Evolutionary conservation across 2,113 vertebrate species (phyloP).

Genomic region (Xiphophorus maculatus): DNA sequence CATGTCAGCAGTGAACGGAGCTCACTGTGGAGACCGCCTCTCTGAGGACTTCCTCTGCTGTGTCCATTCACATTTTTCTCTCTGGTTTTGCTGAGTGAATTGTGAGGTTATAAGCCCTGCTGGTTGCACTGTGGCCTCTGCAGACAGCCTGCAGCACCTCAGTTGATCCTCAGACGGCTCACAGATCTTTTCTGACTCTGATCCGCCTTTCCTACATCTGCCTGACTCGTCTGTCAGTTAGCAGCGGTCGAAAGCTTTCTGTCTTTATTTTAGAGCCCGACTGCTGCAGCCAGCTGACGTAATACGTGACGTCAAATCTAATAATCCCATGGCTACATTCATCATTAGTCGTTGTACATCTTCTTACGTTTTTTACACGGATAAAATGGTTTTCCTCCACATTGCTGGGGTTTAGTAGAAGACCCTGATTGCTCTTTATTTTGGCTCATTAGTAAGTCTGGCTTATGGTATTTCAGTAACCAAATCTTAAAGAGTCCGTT

Average conservation of each 20-base stretch:
- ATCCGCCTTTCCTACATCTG: slow-evolving; percentile 30
- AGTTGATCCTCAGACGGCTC: slow-evolving; percentile 55
- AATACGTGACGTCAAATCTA: too few species aligned
- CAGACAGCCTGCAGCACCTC: slow-evolving; percentile 60
- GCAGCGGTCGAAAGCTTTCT: slow-evolving; percentile 34
- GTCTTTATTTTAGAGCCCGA: slow-evolving; percentile 8
- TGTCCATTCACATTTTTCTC: slow-evolving; percentile 61
- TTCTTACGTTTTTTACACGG: too few species aligned
- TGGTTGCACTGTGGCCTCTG: slow-evolving; percentile 53
- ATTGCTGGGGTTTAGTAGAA: too few species aligned
- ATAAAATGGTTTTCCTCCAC: too few species aligned
- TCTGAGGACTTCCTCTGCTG: slow-evolving; percentile 43
- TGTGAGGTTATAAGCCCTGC: slow-evolving; percentile 57
- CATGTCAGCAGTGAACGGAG: slow-evolving; percentile 33
- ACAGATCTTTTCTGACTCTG: slow-evolving; percentile 38
- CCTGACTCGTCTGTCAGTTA: slow-evolving; percentile 3
- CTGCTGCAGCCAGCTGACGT: not conserved
- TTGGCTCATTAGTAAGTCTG: too few species aligned
- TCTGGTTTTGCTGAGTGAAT: slow-evolving; percentile 54
- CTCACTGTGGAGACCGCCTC: slow-evolving; percentile 56
- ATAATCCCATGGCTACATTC: too few species aligned
- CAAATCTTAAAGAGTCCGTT: too few species aligned
- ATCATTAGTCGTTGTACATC: too few species aligned
- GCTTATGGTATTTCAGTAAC: too few species aligned
- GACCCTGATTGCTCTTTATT: too few species aligned